These are phyloP conservation scores for Montipora sp. DNA, from an alignment of 64 coral and sea anemone genomes.

Conservation along the genomic window DNA sequence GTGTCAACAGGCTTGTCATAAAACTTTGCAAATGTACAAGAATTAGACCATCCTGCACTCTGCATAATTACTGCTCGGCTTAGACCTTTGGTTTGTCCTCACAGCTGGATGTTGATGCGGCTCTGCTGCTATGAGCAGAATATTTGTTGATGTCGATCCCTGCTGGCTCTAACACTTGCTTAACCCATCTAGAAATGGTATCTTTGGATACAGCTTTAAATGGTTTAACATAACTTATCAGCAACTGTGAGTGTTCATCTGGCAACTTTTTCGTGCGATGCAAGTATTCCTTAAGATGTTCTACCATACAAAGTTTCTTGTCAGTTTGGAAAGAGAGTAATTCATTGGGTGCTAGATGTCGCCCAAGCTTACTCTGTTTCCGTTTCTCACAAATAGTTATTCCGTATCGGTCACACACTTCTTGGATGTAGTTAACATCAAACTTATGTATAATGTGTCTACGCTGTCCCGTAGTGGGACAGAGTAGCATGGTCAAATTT, in stretches of 20 bases:
- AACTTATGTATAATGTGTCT: no score
- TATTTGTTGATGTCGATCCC: constrained; percentile 11
- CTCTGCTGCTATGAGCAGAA: constrained; percentile 34
- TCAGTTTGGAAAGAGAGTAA: no score
- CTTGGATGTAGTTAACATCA: neutral
- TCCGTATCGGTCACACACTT: neutral
- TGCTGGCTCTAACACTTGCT: no score
- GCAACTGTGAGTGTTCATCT: no score
- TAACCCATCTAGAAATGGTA: no score
- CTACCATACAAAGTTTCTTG: no score
- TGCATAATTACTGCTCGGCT: neutral
- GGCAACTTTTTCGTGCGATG: no score
- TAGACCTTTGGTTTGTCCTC: neutral
- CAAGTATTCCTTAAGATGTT: no score
- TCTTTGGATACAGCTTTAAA: no score
- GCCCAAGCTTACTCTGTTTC: neutral
- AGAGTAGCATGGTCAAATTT: constrained; percentile 22
- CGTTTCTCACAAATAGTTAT: neutral
- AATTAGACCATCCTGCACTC: constrained; percentile 20
- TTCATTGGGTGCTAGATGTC: no score
- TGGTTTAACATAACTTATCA: no score
- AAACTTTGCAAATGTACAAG: neutral
- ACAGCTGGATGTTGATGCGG: constrained; percentile 15
- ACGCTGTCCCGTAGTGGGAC: neutral
- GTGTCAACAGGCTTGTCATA: neutral